phyloP scores from a whole-genome alignment of 2,113 vertebrate species.

The Xiphophorus couchianus region DNA sequence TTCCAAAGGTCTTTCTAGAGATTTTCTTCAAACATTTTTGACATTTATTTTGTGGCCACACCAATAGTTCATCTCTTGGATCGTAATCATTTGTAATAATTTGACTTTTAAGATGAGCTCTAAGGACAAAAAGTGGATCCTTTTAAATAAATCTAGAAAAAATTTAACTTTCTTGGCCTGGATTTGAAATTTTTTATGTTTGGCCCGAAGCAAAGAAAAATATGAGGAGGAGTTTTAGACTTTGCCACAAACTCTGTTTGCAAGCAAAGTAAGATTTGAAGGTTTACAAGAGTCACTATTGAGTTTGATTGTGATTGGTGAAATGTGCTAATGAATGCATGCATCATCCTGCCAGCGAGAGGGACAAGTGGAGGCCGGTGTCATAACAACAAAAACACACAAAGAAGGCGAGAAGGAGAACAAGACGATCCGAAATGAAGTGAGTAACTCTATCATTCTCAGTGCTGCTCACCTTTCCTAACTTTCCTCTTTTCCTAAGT shows the following conservation, averaged over 20 bases:
- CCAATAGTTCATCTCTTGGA: neutral
- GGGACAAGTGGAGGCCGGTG: slow-evolving; percentile 89
- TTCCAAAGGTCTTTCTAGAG: neutral
- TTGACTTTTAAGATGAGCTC: neutral
- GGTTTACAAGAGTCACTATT: neutral
- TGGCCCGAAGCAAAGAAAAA: neutral
- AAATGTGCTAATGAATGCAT: slow-evolving; percentile 17
- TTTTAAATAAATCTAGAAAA: neutral
- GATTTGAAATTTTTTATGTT: neutral
- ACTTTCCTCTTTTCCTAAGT: slow-evolving; percentile 50
- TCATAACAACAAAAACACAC: slow-evolving; percentile 86
- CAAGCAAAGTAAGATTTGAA: neutral
- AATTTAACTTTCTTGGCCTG: neutral
- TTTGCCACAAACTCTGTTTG: too few species aligned
- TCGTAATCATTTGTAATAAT: neutral
- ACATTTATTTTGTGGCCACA: too few species aligned
- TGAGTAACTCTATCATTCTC: slow-evolving; percentile 77
- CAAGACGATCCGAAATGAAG: slow-evolving; percentile 68
- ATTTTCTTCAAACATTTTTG: neutral
- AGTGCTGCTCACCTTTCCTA: slow-evolving; percentile 55
- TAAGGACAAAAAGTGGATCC: too few species aligned
- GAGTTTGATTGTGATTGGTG: neutral
- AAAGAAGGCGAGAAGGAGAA: slow-evolving; percentile 69
- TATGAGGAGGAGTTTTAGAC: too few species aligned
- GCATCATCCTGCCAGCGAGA: slow-evolving; percentile 82